Conservation (phyloP, 2,113 vertebrate genomes). For the Petroica traversi region DNA sequence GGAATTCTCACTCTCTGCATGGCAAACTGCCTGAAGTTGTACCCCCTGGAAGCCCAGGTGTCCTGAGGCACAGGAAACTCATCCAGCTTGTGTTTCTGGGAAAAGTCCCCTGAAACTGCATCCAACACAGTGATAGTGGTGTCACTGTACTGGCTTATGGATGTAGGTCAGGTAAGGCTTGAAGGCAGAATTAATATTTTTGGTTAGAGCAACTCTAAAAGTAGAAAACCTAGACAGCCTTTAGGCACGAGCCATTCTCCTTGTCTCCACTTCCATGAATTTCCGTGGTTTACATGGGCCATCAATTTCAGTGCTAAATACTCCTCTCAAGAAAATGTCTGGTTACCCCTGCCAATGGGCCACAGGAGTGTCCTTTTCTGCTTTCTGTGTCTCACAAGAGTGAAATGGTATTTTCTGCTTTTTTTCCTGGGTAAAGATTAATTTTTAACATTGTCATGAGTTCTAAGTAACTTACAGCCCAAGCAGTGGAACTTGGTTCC, state of each 20-base stretch:
- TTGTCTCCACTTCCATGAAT: not conserved
- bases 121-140: not conserved
- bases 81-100: not conserved
- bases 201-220: not conserved
- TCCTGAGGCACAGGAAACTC: not conserved
- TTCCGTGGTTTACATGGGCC: not conserved
- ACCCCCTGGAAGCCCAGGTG: not conserved
- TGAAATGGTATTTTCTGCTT: not conserved
- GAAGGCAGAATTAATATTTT: not conserved
- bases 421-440: not conserved
- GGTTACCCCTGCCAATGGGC: not conserved
- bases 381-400: not conserved
- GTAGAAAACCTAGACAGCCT: not conserved
- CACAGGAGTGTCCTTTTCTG: not conserved
- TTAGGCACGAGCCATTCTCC: not conserved
- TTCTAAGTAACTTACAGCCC: not conserved
- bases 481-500: not conserved
- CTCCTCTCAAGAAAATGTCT: not conserved
- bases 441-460: not conserved
- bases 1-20: rapidly evolving
- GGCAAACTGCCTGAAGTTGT: not conserved
- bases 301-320: not conserved
- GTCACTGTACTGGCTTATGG: not conserved
- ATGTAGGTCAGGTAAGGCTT: not conserved
- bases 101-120: not conserved